Base-by-base conservation (phyloP, 2,797 vertebrate species). In the Gymnoscopelus braueri region DNA sequence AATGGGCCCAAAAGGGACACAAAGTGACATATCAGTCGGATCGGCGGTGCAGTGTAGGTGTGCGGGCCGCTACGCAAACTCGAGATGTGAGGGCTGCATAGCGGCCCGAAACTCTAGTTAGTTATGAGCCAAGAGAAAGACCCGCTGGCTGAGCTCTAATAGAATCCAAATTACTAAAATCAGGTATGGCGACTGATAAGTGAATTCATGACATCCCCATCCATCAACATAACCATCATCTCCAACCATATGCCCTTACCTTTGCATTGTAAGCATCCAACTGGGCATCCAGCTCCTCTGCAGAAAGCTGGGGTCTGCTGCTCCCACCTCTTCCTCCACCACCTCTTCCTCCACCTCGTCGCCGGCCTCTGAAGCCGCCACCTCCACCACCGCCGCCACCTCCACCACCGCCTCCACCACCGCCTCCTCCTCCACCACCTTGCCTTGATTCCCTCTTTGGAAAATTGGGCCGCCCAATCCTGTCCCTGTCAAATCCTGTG, bases 181-280 rank as follows among this genome's bases (percentile, higher is more conserved):
- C 19, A 19, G 19, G 19, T 19, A 19, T 19, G 19, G 19, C 19
- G 19, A 19, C 19, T 19, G 19, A 19, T 19, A 19, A 19, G 19
- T 19, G 1, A 19, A 19, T 19, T 19, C 19, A 19, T 19, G 19
- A 19, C 19, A 19, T 19, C 19, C 19, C 19, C 19, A 19, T 19
- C 19, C 15, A n/a, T 12, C 7, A 62, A 6, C 26, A 35, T 6
- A 0, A 3, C 19, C 19, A 19, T 10, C 29, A 9, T 0, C 23
- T 4, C 5, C 1, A 15, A 7, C 0, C 4, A 1, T 0, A 0
- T 2, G 0, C 0, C 77, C 87, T 87, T 54, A 98, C 97, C 84
- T 95, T 94, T 3, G 97, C 95, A 69, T 97, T 98, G 68, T 98
- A 98, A 58, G 96, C 97, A 75, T 98, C 97, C 90, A 98, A 87